Conservation (phyloP, 2,113 vertebrate genomes). For the Apodemus sylvaticus region DNA sequence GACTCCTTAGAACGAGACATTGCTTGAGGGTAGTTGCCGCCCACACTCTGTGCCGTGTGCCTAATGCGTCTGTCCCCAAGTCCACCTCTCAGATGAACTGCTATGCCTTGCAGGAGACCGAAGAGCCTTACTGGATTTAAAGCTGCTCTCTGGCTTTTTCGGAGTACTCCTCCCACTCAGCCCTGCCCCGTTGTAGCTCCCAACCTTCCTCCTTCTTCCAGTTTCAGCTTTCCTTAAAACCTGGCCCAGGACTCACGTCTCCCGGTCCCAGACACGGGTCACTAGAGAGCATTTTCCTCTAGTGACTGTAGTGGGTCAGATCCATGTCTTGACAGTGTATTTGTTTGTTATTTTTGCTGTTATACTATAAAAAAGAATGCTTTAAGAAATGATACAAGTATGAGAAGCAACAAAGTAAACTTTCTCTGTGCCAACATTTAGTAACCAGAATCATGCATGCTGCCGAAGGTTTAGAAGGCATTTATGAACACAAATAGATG, state of each 20-base stretch:
- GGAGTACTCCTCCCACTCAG: neutral
- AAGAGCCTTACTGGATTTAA: too few relatives aligned
- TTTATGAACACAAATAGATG: neutral
- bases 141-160: neutral
- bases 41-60: neutral
- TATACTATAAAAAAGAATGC: slow-evolving; percentile 8
- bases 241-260: too few relatives aligned
- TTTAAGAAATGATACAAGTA: neutral
- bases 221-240: neutral
- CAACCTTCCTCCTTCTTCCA: neutral
- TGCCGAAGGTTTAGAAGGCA: neutral
- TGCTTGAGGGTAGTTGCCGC: neutral
- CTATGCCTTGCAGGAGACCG: neutral
- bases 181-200: neutral
- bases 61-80: neutral
- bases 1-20: neutral
- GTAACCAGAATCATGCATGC: neutral
- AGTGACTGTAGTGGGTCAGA: too few relatives aligned
- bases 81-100: neutral
- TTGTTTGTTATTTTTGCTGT: neutral
- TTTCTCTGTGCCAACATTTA: neutral
- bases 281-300: neutral
- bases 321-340: neutral
- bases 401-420: neutral
- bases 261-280: neutral